Evolutionary conservation across 1,140 invertebrate species (phyloP), one percentile per base, ranked within the genome.

Genomic region (Drosophila nebulosa): DNA sequence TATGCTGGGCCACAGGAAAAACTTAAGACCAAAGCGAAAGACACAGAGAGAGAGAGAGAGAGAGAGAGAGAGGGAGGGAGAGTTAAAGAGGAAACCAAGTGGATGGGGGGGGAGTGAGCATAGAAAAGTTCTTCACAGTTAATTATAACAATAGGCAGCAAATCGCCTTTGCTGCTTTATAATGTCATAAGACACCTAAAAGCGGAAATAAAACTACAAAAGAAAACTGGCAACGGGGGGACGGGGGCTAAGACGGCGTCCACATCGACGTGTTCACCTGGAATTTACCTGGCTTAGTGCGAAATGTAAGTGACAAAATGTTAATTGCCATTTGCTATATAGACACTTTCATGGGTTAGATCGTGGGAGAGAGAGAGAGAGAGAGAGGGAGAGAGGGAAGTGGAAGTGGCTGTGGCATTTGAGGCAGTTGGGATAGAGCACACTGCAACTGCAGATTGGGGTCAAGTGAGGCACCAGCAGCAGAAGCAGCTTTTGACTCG

Each of bases 101-200:
- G 14, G 14, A 18, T 14, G 1, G 14, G 16, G 2, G 7, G 39
- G 14, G 1, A 7, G 39, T 7, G 16, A 18, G 39, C 2, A 18
- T 2, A 12, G 7, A 50, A 18, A 27, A 10, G 21, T 68, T 66
- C 64, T 83, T 83, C 75, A 79, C 79, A 84, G 79, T 73, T 84
- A 84, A 84, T 84, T 84, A 84, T 73, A 83, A 83, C 79, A 81
- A 81, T 78, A 50, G 70, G 27, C 66, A 71, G 52, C 74, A 81
- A 81, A 81, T 81, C 70, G 77, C 42, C 64, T 63, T 58, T 50
- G 60, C 51, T 16, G 57, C 55, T 63, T 50, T 65, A 67, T 79
- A 79, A 74, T 74, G 77, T 64, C 77, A 74, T 78, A 74, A 79
- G 78, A 27, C 51, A 46, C 18, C 9, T n/a, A 4, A 46, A 46